Base-by-base conservation (phyloP, 1,140 invertebrate species). In the Globodera ellingtonae region DNA sequence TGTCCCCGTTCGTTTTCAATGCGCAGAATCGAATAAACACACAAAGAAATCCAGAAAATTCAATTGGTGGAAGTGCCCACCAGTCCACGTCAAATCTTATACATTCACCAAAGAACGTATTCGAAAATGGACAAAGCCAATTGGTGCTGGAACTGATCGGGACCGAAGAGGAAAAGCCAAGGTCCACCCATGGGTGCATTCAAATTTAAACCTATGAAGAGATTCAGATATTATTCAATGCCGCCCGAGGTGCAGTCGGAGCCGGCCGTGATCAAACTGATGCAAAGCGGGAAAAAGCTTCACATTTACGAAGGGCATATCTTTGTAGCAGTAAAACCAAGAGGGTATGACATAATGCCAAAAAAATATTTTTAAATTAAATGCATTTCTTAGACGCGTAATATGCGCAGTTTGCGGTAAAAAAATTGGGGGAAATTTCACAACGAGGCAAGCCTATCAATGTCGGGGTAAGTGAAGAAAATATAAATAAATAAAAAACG, bases 211-310 rank as follows among this genome's bases (percentile, higher is more conserved):
- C 10, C 10, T 15, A 73, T 10, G 15, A 24, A 3, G 3, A 48
- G 3, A 9, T 52, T 74, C 44, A 74, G 72, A 44, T 74, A 65
- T 47, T 77, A 77, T 47, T 4, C 62, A 35, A 77, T 77, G 9
- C 75, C 75, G 47, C 3, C 75, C 46, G 75, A 77, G 48, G 69
- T 77, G 9, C 48, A 50, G 46, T 21, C 52, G 21, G 75, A 77
- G 69, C 75, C 75, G 21, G 75, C 75, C 13, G 75, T 77, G 65
- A 62, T 77, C 48, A 77, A 77, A 47, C 50, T 77, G 69, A 77
- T 77, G 75, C 75, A 77, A 48, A 77, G 75, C 69, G 75, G 75
- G 9, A 77, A 77, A 46, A 77, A 77, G 21, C 48, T 77, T 3
- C 75, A 77, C 10, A 77, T 77, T n/a, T 50, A 18, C 24, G 69